Base-by-base conservation (phyloP, 2,113 vertebrate species). In the Dascyllus trimaculatus region DNA sequence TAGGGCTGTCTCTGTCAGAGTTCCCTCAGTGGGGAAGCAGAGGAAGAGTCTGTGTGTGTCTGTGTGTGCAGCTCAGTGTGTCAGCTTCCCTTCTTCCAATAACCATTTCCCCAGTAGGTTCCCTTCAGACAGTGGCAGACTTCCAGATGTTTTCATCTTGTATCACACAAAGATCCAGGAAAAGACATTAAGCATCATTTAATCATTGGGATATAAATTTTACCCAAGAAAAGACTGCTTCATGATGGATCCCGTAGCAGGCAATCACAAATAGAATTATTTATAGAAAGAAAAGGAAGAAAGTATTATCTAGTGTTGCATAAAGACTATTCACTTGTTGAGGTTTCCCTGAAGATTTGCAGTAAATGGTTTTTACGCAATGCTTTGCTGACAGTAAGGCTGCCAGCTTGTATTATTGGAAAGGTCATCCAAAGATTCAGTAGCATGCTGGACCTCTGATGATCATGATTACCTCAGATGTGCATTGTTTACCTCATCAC, bases 1-100 rank as follows among this genome's bases (percentile, higher is more conserved):
- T 93, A 93, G 92, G 89, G 85, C 90, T 89, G 88, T 74, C 70
- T 91, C 90, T 93, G 92, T 91, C 90, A 91, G 81, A 86, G 87
- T 89, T 84, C 80, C 85, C 93, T 88, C 89, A 81, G 89, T 77
- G 79, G 91, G 88, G 82, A 85, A 77, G 78, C 81, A 63, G 77
- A 68, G 62, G 43, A 29, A 35, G 62, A 10, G 75, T 56, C 38
- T 56, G 71, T 83, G 80, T 40, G 43, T 65, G 25, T 62, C 54
- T 56, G 54, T 80, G 81, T 77, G 85, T 75, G 80, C 18, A n/a
- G 1, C 10, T 26, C 9, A 43, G 65, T 74, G 58, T 78, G 69
- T 78, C 53, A 66, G 73, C 74, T 48, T 84, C 78, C 70, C 54
- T 76, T 78, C 81, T 77, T 80, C 77, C 84, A 68, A 74, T 85